Percentiles rank a stretch among this genome's conserved stretches.
phyloP scores from a whole-genome alignment of 2,888 invertebrate species.

The Anoncus sp. region DNA sequence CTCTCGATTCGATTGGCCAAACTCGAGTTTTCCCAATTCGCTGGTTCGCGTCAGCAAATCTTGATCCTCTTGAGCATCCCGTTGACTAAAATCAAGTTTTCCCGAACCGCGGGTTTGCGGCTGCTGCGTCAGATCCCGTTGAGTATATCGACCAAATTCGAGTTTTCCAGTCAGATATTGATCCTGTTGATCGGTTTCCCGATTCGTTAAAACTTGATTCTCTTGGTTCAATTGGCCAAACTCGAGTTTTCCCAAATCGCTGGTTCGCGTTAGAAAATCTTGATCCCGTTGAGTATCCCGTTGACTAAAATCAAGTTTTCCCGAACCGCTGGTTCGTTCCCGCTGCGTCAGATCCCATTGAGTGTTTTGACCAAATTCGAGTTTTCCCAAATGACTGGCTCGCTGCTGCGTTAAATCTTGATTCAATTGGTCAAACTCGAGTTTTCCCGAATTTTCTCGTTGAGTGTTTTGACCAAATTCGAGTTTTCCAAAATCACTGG shows the following conservation, averaged over 20 bases:
- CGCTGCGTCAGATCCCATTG: conserved; percentile 54
- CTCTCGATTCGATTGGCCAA: conserved; percentile 32
- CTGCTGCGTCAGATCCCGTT: conserved; percentile 35
- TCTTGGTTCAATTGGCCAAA: conserved; percentile 10
- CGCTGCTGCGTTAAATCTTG: conserved; percentile 58
- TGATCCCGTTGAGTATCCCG: conserved; percentile 18
- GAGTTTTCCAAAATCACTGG: conserved; percentile 56
- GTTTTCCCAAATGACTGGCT: conserved; percentile 42
- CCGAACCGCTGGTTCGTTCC: conserved; percentile 31
- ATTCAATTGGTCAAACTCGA: conserved; percentile 37
- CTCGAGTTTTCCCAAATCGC: neutral
- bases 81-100: neutral
- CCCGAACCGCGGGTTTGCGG: conserved; percentile 35
- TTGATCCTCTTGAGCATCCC: conserved; percentile 59
- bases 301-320: conserved; percentile 69
- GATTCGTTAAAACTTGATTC: neutral
- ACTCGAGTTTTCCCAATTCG: neutral
- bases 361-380: conserved; percentile 68
- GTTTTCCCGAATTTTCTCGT: conserved; percentile 22
- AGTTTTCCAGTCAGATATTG: conserved; percentile 19
- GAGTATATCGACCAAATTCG: conserved; percentile 1
- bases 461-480: conserved; percentile 58
- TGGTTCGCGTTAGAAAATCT: conserved; percentile 50
- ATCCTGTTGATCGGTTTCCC: conserved; percentile 45
- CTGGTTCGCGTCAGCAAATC: conserved; percentile 47